These are phyloP conservation scores for Callorhinus ursinus DNA, from an alignment of 2,113 vertebrate species.

Conservation along the genomic window DNA sequence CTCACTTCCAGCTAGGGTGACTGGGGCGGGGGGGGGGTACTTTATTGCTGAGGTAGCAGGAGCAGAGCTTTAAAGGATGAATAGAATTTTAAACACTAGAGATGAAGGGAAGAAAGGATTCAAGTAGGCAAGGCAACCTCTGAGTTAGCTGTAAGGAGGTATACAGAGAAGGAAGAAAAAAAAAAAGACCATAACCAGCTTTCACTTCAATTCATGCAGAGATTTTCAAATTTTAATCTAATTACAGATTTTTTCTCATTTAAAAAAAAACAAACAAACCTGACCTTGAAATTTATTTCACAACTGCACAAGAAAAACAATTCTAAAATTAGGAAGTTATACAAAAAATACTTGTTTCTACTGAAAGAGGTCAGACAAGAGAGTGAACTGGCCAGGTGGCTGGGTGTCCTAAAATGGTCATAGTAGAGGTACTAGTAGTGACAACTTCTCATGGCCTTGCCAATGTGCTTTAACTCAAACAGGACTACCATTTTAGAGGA, in stretches of 20 bases:
- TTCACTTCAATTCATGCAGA: background rate
- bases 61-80: background rate
- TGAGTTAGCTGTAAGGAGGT: background rate
- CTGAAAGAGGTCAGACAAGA: background rate
- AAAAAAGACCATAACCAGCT: background rate
- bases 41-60: background rate
- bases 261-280: background rate
- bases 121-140: background rate
- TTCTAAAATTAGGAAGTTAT: background rate
- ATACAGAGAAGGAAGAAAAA: background rate
- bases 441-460: background rate
- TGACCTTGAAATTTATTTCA: slow-evolving; percentile 18
- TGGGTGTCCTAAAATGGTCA: background rate
- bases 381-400: background rate
- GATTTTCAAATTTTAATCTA: slow-evolving; percentile 8
- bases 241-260: background rate
- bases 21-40: accelerated
- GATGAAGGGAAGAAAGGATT: background rate
- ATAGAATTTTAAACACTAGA: background rate
- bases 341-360: background rate
- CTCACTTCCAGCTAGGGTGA: background rate
- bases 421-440: background rate
- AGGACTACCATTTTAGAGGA: background rate
- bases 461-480: background rate
- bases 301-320: background rate